Evolutionary conservation across 2,888 invertebrate genomes (phyloP), one percentile per base, ranked within the genome.

Genomic region (Strigamia maritima): DNA sequence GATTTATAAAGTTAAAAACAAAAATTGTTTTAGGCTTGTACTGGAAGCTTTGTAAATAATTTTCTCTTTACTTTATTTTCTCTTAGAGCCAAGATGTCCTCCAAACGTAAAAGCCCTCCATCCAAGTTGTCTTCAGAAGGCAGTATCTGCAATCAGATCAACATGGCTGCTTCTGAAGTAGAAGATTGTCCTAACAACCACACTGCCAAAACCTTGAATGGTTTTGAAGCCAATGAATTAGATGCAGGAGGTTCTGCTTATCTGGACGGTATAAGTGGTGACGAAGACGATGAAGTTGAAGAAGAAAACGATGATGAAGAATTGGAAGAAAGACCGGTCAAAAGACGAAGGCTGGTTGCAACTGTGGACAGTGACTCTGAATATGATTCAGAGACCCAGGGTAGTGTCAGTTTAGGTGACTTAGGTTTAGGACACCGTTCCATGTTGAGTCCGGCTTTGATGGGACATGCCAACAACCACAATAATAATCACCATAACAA

Each of bases 81-180:
- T 40, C 22, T 14, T 28, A 70, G 70, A 70, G 49, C 19, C 65
- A 94, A 92, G 89, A 95, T 95, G 95, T 95, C 95, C 91, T 95
- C 95, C 89, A 95, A 95, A 92, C 92, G 95, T 89, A 95, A 95
- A 89, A 95, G 95, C 87, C 94, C 95, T 87, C 95, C 95, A 87
- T 94, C 94, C 85, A 95, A 95, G 90, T 90, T 95, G 88, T 90
- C 90, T 86, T 94, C 94, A 92, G 92, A 90, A 89, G 85, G 87
- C 82, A 38, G 22, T 19, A 19, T 19, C 3, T 54, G 54, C 19
- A 22, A 6, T 26, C 70, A 70, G 28, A 70, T n/a, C 14, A 28
- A 49, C 22, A 24, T 40, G 35, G n/a, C 31, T n/a, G 24, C 74
- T 24, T 26, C 19, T 10, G 79, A 76, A 10, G 76, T 6, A 12